Evolutionary conservation across 1,140 invertebrate species (phyloP).

Genomic region (Charaxes varanes): DNA sequence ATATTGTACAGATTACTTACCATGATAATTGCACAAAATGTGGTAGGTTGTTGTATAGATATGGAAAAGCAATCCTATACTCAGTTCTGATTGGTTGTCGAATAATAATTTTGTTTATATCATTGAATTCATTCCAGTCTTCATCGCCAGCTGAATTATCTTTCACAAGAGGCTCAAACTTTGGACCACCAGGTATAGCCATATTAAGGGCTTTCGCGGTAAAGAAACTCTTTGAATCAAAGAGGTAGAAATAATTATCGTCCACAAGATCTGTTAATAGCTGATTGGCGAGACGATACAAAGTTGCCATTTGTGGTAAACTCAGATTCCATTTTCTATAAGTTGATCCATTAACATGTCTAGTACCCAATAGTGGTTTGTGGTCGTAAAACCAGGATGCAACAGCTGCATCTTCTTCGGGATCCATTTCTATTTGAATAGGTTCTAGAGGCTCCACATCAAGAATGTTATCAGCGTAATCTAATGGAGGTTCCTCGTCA

Average conservation of each 20-base stretch:
- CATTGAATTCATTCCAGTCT: slow-evolving; percentile 99
- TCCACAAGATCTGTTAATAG: slow-evolving; percentile 98
- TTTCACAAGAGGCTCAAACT: slow-evolving; percentile 99
- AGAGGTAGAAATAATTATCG: slow-evolving; percentile 99
- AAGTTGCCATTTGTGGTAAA: slow-evolving; percentile 96
- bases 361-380: slow-evolving; percentile 94
- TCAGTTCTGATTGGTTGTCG: slow-evolving; percentile 98
- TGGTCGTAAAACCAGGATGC: slow-evolving; percentile 99
- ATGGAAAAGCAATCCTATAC: slow-evolving; percentile 99
- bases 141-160: slow-evolving; percentile 98
- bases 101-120: slow-evolving; percentile 99
- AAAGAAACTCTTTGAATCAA: slow-evolving; percentile 99
- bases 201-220: slow-evolving; percentile 99
- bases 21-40: slow-evolving; percentile 96
- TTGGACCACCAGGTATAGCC: slow-evolving; percentile 99
- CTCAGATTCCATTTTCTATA: slow-evolving; percentile 97
- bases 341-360: slow-evolving; percentile 96
- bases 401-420: slow-evolving; percentile 95
- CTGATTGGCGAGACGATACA: slow-evolving; percentile 98
- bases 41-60: slow-evolving; percentile 98
- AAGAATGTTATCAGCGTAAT: slow-evolving; percentile 99
- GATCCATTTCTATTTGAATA: slow-evolving; percentile 98
- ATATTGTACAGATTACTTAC: too few relatives aligned
- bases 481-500: slow-evolving; percentile 99
- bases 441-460: slow-evolving; percentile 99